Evolutionary conservation across 1,140 invertebrate genomes (phyloP), one percentile per base, ranked within the genome.

Genomic region (Papilio xuthus): DNA sequence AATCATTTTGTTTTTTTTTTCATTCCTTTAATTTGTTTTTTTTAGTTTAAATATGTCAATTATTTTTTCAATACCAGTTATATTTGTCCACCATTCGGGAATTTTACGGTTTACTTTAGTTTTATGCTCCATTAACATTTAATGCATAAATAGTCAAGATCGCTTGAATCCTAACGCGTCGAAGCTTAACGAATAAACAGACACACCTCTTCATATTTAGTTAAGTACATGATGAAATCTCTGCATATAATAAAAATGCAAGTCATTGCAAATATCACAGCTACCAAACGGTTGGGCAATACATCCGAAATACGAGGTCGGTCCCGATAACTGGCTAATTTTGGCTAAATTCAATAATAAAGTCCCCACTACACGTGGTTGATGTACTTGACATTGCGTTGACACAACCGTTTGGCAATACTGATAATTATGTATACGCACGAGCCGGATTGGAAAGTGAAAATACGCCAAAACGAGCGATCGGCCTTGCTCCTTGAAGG

Each of bases 371-470:
- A 28, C 26, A 67, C 60, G 26, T 32, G 26, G 26, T 15, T 26
- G 60, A 67, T 67, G 60, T 67, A 67, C 60, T 67, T 67, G 60
- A 67, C 60, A 67, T 67, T 67, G 60, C 12, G 60, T 67, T 67
- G 26, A 67, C 26, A 67, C 60, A 20, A 67, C n/a, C 26, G 26
- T 67, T 67, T 67, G 60, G 60, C 60, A 67, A 67, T 15, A 67
- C 10, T 15, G 26, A 67, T 63, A 63, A 67, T 67, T 67, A 13
- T 67, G 23, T 67, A 67, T 28, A 67, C 60, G 26, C 7, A 28
- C 0, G 53, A 67, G 26, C 23, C 26, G 60, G 60, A 67, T 67
- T 67, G 60, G 60, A 67, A 67, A 67, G 60, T 28, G 26, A 67
- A 56, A 28, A 67, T 67, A 67, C 23, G 1, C 60, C 12, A 67